Evolutionary conservation across 2,113 vertebrate genomes (phyloP), one percentile per base, ranked within the genome.

Genomic region (Dascyllus trimaculatus): DNA sequence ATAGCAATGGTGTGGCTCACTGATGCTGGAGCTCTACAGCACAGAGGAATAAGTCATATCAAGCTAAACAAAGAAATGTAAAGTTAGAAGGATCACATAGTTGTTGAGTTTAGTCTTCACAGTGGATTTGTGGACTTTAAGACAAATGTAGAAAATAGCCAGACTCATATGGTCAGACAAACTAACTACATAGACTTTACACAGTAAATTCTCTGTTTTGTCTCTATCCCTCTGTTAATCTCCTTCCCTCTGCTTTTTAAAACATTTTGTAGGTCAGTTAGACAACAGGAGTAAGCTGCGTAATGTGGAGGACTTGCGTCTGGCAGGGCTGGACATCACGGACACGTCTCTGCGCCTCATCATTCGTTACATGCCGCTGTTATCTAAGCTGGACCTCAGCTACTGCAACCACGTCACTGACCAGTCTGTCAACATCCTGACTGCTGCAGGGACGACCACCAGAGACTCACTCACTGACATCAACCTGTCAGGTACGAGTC

Each of bases 371-470:
- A 97, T 99, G 97, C 97, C 98, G 13, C 92, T 95, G 76, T 90
- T 99, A 43, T 95, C 97, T 87, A 96, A 95, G 85, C 95, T 99
- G 82, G 96, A 99, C 76, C 96, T 99, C 67, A 98, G 97, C 93
- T 98, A 98, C 96, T 99, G 97, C 93, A 99, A 98, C 85, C 97
- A 98, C 0, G 95, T 99, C 81, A 98, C 96, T 0, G 97, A 99
- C 92, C 97, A 99, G 94, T 98, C 97, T 2, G 96, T 98, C 75
- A 99, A 99, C 95, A 94, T 97, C 91, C 95, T 99, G 88, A 99
- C 98, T 0, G 96, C 98, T 0, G 96, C 96, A 0, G 97, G 98
- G 53, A 99, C 97, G 69, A 96, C 96, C 89, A 99, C 97, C 45
- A 94, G 98, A 53, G 98, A 99, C 81, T 98, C 98, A 0, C 92